Base-by-base conservation (phyloP, 2,888 invertebrate species). In the Bellardia pandia region DNA sequence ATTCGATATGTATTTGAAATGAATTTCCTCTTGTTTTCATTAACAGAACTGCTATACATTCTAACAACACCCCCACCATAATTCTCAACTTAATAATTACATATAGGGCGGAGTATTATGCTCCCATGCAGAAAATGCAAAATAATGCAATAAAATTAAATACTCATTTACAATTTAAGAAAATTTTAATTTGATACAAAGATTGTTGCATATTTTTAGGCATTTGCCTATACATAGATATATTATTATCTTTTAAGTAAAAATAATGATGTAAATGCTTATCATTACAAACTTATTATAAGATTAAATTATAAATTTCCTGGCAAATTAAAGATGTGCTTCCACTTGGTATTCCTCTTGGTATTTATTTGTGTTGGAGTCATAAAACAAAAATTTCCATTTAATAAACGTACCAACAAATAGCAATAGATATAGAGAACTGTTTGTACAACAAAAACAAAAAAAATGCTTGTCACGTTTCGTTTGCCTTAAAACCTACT, bases 391-490 rank as follows among this genome's bases (percentile, higher is more conserved):
- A 72, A 53, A 74, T 53, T 74, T 69, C 42, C 58, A 77, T 77
- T 69, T 76, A 64, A 51, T 69, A 64, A 60, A 69, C 37, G 60
- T 7, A 40, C 4, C 23, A 58, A 33, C 45, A 23, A n/a, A 23
- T 71, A 64, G 30, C n/a, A 58, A 7, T n/a, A 6, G n/a, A 51
- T 51, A 45, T 13, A 45, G 2, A 45, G 11, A 45, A 13, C 2
- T 13, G 7, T 45, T 11, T 8, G 23, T 33, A 37, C 30, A 60
- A 60, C 2, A 13, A 37, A 4, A 56, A 33, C 30, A 62, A 62
- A 23, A 30, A 64, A 68, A 84, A 87, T 87, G 68, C 85, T 14
- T 71, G 85, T 87, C 87, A 87, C 87, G 87, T 87, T 62, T 78
- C 66, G 42, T 77, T 77, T 81, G 53, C 71, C 74, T 78, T 40